Evolutionary conservation across 2,113 vertebrate species (phyloP).

Genomic region (Oncorhynchus keta): DNA sequence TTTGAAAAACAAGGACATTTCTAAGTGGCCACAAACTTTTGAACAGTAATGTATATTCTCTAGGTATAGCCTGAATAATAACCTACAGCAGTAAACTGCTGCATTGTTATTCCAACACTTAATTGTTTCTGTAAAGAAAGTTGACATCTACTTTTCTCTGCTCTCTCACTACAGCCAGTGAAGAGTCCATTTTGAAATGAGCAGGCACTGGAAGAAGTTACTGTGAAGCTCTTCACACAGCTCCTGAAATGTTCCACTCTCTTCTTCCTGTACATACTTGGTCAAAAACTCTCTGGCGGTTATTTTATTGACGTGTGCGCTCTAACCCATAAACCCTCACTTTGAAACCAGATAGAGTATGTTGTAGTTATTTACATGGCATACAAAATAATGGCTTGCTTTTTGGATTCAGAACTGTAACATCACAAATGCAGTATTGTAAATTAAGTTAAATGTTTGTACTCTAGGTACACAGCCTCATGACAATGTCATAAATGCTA

Average conservation of each 20-base stretch:
- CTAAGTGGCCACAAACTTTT: too few species aligned
- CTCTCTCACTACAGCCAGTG: not conserved
- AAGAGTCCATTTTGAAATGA: slow-evolving; percentile 6
- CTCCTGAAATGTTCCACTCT: not conserved
- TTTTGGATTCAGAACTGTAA: not conserved
- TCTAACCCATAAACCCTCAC: not conserved
- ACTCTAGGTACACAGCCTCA: too few species aligned
- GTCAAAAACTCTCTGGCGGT: not conserved
- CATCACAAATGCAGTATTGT: not conserved
- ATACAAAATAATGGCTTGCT: not conserved
- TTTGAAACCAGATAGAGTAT: not conserved
- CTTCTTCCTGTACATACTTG: not conserved
- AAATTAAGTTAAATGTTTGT: not conserved
- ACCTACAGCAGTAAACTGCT: too few species aligned
- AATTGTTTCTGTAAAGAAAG: not conserved
- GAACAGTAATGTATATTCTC: too few species aligned
- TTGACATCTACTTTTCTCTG: not conserved
- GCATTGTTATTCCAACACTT: too few species aligned
- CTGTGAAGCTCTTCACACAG: not conserved
- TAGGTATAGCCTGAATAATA: too few species aligned
- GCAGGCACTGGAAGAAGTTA: not conserved
- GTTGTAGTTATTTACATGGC: not conserved
- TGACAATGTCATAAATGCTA: too few species aligned
- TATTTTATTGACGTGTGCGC: not conserved
- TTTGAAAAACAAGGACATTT: too few species aligned